A percentile compares a stretch with the other conserved stretches of the same genome.
Evolutionary conservation across 2,113 vertebrate genomes (phyloP).

Genomic region (Vidua chalybeata): DNA sequence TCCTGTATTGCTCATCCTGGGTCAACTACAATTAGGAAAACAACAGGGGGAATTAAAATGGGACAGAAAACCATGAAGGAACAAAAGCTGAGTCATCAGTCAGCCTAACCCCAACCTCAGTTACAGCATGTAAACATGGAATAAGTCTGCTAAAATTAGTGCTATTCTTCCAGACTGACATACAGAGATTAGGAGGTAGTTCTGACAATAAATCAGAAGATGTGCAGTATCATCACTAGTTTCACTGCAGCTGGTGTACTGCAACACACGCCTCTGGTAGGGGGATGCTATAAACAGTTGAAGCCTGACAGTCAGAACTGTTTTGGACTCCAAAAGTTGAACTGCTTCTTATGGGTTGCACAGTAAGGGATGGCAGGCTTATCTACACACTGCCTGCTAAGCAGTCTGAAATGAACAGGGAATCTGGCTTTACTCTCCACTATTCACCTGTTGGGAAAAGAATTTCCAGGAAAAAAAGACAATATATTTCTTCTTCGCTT

Average conservation of each 20-base stretch:
- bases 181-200: neutral
- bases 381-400: neutral
- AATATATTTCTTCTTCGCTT: neutral
- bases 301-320: neutral
- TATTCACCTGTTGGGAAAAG: neutral
- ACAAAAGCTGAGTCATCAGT: neutral
- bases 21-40: neutral
- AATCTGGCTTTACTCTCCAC: neutral
- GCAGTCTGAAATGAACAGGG: neutral
- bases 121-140: neutral
- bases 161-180: neutral
- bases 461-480: neutral
- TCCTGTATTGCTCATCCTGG: neutral
- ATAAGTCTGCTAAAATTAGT: neutral
- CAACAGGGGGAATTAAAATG: neutral
- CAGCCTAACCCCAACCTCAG: neutral
- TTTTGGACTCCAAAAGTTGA: neutral
- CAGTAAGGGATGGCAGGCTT: neutral
- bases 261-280: neutral
- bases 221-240: neutral
- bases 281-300: neutral
- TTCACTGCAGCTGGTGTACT: neutral
- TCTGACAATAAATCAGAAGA: neutral
- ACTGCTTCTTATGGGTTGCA: neutral
- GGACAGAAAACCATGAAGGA: neutral